These are phyloP conservation scores for Conops quadrifasciatus DNA, from an alignment of 2,888 invertebrate genomes.

Conservation along the genomic window DNA sequence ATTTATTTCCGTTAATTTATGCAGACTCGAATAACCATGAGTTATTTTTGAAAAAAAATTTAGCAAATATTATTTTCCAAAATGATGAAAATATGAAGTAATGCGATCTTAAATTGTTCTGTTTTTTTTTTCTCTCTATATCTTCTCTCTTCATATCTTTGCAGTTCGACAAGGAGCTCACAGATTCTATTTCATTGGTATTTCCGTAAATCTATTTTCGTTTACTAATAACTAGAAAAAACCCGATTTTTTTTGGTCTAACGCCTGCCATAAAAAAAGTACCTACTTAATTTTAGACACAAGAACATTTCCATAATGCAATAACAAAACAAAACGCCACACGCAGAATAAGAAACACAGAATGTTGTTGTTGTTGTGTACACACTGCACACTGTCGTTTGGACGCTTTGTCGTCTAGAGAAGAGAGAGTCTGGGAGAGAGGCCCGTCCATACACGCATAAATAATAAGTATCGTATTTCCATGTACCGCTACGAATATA, in stretches of 20 bases:
- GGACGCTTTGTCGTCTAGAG: too few species aligned
- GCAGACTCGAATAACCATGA: too few species aligned
- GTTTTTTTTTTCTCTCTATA: conserved; percentile 44
- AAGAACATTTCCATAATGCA: background rate
- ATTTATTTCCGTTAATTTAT: too few species aligned
- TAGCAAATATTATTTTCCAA: background rate
- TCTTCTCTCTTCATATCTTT: conserved; percentile 53
- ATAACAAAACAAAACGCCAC: background rate
- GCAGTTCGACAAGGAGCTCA: conserved; percentile 67
- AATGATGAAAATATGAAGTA: conserved; percentile 27
- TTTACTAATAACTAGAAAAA: conserved; percentile 32
- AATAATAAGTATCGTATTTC: too few species aligned
- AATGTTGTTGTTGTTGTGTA: background rate
- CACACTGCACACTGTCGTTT: background rate
- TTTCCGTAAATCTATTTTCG: conserved; percentile 41
- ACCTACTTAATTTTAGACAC: conserved; percentile 1
- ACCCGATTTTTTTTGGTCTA: background rate
- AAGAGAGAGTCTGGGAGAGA: too few species aligned
- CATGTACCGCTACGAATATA: too few species aligned
- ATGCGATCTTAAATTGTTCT: conserved; percentile 15
- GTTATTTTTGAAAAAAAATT: too few species aligned
- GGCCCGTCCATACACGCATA: too few species aligned
- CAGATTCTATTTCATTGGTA: conserved; percentile 67
- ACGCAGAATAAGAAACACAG: background rate
- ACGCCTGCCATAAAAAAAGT: background rate